These are phyloP conservation scores for Norana najaformis DNA, from an alignment of 2,888 invertebrate genomes.

Conservation along the genomic window DNA sequence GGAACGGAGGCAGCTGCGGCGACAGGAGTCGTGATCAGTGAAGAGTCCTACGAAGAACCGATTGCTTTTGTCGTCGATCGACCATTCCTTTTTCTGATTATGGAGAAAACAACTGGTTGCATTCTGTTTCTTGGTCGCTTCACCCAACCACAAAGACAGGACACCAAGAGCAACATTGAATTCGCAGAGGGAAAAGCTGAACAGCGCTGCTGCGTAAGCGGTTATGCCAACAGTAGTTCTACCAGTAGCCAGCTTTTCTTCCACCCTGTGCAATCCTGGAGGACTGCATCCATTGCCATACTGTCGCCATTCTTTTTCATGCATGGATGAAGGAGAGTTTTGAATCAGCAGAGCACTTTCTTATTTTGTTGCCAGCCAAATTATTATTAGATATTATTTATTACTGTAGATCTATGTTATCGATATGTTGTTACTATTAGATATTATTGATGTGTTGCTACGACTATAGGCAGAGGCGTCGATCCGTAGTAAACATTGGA, in stretches of 20 bases:
- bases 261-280: not conserved
- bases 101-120: conserved; percentile 34
- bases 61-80: conserved; percentile 34
- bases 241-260: not conserved
- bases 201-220: not conserved
- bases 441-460: too few species aligned
- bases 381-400: too few species aligned
- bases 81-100: conserved; percentile 45
- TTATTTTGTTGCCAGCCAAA: too few species aligned
- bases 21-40: conserved; percentile 41
- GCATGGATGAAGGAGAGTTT: not conserved
- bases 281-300: not conserved
- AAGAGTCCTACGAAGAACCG: not conserved
- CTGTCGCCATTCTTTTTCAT: not conserved
- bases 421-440: too few species aligned
- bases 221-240: not conserved
- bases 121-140: conserved; percentile 44
- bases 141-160: not conserved
- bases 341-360: too few species aligned
- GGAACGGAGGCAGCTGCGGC: conserved; percentile 51
- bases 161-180: not conserved
- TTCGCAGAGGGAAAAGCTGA: not conserved
- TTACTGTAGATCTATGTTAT: too few species aligned
- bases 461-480: too few species aligned
- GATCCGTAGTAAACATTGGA: too few species aligned